Conservation (phyloP, 2,113 vertebrate genomes). For the Galeopterus variegatus region DNA sequence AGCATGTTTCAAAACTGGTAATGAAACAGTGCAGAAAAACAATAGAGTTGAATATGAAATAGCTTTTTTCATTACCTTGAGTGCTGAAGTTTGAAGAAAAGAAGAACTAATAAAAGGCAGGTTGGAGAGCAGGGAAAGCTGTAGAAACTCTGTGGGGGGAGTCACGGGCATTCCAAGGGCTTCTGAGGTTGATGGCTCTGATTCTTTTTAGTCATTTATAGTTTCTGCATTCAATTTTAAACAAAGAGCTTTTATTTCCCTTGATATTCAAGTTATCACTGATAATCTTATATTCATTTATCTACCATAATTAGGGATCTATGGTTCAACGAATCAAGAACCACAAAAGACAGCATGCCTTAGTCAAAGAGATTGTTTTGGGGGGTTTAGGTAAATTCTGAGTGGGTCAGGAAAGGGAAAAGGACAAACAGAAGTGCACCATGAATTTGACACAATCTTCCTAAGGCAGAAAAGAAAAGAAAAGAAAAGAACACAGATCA, state of each 20-base stretch:
- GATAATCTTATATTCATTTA: not conserved
- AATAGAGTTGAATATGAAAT: conserved; percentile 71
- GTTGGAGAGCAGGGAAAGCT: not conserved
- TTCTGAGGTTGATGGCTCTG: not conserved
- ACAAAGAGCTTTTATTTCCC: not conserved
- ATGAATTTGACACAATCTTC: not conserved
- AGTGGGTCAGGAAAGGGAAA: not conserved
- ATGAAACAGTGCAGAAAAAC: conserved; percentile 69
- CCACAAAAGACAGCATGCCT: not conserved
- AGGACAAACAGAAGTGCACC: not conserved
- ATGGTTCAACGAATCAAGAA: not conserved
- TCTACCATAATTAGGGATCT: not conserved
- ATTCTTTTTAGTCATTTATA: not conserved
- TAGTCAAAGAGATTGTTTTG: not conserved
- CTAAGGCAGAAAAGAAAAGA: not conserved
- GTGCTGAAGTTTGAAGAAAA: conserved; percentile 61
- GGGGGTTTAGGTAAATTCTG: not conserved
- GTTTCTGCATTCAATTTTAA: conserved; percentile 33
- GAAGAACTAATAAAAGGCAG: conserved; percentile 68
- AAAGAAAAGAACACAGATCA: not conserved
- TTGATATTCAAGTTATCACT: not conserved
- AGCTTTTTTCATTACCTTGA: conserved; percentile 69
- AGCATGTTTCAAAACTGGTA: conserved; percentile 60
- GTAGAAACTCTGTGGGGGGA: not conserved
- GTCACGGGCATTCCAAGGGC: not conserved